Evolutionary conservation across 1,140 invertebrate genomes (phyloP), one percentile per base, ranked within the genome.

Genomic region (Berghia stephanieae): DNA sequence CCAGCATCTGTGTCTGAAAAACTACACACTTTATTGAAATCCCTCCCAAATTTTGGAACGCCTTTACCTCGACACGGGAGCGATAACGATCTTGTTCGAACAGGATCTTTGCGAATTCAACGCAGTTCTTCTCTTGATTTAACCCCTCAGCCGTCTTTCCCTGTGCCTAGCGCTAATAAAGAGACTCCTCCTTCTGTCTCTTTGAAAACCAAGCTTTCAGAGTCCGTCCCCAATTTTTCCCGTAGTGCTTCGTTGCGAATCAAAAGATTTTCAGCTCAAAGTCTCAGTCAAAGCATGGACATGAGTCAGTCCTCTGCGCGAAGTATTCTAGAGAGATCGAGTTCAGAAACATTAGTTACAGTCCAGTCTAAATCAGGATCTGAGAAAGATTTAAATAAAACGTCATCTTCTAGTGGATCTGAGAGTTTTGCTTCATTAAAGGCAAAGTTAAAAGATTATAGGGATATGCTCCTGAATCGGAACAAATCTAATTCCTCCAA

Each of bases 401-500:
- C n/a, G n/a, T 16, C 52, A n/a, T 73, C 42, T 16, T 70, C 72
- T 34, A 31, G 43, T 34, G 52, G 74, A 0, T 80, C 81, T 71
- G 85, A 86, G 57, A 83, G 79, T 63, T 84, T 87, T 78, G 82
- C 86, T n/a, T 82, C 84, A 2, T 69, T 87, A 10, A 87, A 87
- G 73, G 83, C 84, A 10, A 86, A 86, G 74, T 77, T 87, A 10
- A 83, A 84, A 69, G 85, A 84, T n/a, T 87, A 85, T 79, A 78
- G 84, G 49, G 86, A 86, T 70, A 80, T 80, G 66, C 74, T 87
- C 24, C 69, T 87, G 16, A 84, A 78, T 36, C 81, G 81, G 63
- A 80, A 78, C 63, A 80, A 81, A 70, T 75, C 66, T 38, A 60
- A 63, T 70, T 57, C 67, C 21, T 69, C 75, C 44, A 72, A 73